Evolutionary conservation across 2,888 invertebrate species (phyloP).

Genomic region (Cryptocheilus praepositus): DNA sequence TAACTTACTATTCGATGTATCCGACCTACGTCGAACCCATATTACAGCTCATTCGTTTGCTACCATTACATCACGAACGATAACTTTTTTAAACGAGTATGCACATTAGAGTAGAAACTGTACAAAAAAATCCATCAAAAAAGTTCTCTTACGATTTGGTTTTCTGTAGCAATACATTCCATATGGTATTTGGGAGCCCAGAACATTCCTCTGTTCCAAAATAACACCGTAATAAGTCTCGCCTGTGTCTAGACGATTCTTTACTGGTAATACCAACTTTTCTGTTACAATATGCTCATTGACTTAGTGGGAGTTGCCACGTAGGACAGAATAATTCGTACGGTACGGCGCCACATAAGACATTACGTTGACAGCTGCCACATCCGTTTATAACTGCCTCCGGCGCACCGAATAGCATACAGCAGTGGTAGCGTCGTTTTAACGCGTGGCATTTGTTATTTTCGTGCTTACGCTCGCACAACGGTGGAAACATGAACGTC

Average conservation of each 20-base stretch:
- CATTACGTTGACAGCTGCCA: conserved; percentile 35
- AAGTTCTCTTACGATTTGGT: too few relatives aligned
- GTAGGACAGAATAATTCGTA: neutral
- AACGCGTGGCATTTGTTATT: conserved; percentile 30
- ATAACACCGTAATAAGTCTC: neutral
- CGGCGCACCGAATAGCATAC: conserved; percentile 9
- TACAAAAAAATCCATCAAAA: too few relatives aligned
- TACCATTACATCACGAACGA: too few relatives aligned
- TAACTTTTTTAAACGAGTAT: too few relatives aligned
- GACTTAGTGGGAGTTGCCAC: conserved; percentile 20
- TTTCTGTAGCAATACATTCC: too few relatives aligned
- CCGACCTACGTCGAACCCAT: too few relatives aligned
- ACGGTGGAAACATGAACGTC: conserved; percentile 4
- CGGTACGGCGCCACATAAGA: conserved; percentile 9
- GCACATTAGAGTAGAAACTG: too few relatives aligned
- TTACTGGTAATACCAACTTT: neutral
- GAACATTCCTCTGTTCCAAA: too few relatives aligned
- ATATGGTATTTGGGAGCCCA: too few relatives aligned
- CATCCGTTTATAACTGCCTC: conserved; percentile 28
- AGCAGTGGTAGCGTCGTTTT: conserved; percentile 26
- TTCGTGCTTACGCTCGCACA: conserved; percentile 21
- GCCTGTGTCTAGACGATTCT: neutral
- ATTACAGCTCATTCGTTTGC: too few relatives aligned
- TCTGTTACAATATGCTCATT: conserved; percentile 28
- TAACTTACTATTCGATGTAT: too few relatives aligned